These are phyloP conservation scores for Encarsia formosa DNA, from an alignment of 2,888 invertebrate species.

Conservation along the genomic window DNA sequence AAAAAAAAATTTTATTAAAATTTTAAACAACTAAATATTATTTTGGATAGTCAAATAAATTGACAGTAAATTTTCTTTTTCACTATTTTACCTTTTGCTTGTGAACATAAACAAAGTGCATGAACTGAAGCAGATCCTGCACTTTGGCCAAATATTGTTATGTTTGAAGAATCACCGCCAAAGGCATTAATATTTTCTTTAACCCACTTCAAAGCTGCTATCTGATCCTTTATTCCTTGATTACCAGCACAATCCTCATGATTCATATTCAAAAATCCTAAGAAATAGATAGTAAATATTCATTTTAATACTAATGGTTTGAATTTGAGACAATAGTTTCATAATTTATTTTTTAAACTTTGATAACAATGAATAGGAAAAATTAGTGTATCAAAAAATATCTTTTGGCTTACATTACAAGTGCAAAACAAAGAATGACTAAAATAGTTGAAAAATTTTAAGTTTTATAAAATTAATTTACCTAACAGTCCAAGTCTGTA, in stretches of 20 bases:
- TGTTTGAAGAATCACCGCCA: constrained; percentile 40
- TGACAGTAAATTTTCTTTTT: no score
- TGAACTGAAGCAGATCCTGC: constrained; percentile 34
- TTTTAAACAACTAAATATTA: no score
- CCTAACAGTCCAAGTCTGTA: constrained; percentile 37
- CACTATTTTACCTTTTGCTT: constrained; percentile 36
- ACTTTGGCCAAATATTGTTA: constrained; percentile 40
- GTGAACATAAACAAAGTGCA: constrained; percentile 33
- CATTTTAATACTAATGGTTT: no score
- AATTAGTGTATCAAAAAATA: no score
- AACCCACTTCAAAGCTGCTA: constrained; percentile 39
- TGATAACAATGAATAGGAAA: no score
- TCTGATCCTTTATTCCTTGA: constrained; percentile 40
- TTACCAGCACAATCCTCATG: constrained; percentile 39
- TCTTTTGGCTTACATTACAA: no score
- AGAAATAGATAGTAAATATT: no score
- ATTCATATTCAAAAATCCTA: constrained; percentile 41
- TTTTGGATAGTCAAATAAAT: no score
- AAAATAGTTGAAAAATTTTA: neutral
- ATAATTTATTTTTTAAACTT: no score
- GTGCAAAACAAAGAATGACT: no score
- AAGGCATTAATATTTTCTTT: constrained; percentile 38
- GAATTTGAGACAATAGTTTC: no score
- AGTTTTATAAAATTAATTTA: constrained; percentile 18
- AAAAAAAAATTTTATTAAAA: neutral